Evolutionary conservation across 1,140 invertebrate genomes (phyloP), one percentile per base, ranked within the genome.

Genomic region (Ganaspis sp.): DNA sequence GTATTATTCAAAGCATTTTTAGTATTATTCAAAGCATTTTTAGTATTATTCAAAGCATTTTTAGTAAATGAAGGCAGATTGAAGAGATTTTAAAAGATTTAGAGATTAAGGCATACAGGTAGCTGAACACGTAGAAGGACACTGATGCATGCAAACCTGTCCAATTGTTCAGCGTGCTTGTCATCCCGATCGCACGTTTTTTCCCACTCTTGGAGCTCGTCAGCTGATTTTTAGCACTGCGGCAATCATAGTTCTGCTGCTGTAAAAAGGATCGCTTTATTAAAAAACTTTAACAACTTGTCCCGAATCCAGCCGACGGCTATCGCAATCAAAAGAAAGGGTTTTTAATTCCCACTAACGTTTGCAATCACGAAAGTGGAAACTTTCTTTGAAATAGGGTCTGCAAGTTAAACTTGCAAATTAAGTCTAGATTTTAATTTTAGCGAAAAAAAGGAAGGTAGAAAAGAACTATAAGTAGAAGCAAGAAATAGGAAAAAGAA

Each of bases 211-310:
- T 77, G 49, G 72, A 77, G 74, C 76, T 74, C 73, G 81, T 85
- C 83, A 85, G 85, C 84, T 85, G 84, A 85, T 85, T 86, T 84
- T 82, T 81, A 72, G 82, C 76, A 83, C 79, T 81, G 79, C 83
- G 77, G 75, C 75, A 72, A 78, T 83, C 75, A 79, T 79, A 77
- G 79, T 72, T 64, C 74, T 70, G 49, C 29, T n/a, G 21, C 72
- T 17, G 21, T 38, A 53, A 58, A 64, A 75, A 74, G 73, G 78
- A 83, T 81, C 74, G 77, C 79, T 79, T 84, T 76, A 82, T 80
- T 78, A 77, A 80, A 81, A 84, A 82, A 84, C 76, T 82, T 84
- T 82, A 64, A 74, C 74, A 76, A 76, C 74, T 70, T 49, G 78
- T 77, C 78, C 77, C 71, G 72, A 74, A 54, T 75, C 70, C 76